These are phyloP conservation scores for Petrophora chlorosata DNA, from an alignment of 2,888 invertebrate genomes.

Conservation along the genomic window DNA sequence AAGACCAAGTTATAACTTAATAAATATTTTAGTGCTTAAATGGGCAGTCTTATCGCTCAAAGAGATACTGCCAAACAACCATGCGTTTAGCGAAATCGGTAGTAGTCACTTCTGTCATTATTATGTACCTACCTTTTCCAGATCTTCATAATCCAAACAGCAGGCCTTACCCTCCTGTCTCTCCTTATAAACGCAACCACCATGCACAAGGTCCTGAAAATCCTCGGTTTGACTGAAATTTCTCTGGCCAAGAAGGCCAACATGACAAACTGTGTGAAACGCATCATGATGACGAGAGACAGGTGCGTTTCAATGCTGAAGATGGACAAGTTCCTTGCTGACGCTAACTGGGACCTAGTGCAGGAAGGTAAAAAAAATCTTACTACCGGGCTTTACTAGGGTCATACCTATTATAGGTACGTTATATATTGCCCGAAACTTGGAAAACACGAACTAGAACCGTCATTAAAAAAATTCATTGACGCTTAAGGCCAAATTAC, in stretches of 20 bases:
- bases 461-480: no score
- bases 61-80: no score
- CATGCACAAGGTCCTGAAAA: slow-evolving; percentile 73
- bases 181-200: slow-evolving; percentile 84
- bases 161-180: slow-evolving; percentile 83
- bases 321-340: slow-evolving; percentile 85
- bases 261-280: slow-evolving; percentile 82
- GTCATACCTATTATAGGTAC: no score
- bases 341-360: slow-evolving; percentile 85
- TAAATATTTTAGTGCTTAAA: no score
- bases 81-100: no score
- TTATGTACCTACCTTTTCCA: slow-evolving; percentile 40
- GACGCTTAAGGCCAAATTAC: no score
- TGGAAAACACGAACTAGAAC: no score
- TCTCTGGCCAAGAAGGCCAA: slow-evolving; percentile 80
- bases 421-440: no score
- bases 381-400: no score
- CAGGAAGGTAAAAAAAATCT: slow-evolving; percentile 54
- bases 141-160: slow-evolving; percentile 82
- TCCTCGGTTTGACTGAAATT: slow-evolving; percentile 78
- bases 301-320: slow-evolving; percentile 82
- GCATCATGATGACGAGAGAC: slow-evolving; percentile 73
- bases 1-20: no score
- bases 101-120: no score
- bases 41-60: no score